Conservation (phyloP, 2,113 vertebrate species). For the Hymenochirus boettgeri region DNA sequence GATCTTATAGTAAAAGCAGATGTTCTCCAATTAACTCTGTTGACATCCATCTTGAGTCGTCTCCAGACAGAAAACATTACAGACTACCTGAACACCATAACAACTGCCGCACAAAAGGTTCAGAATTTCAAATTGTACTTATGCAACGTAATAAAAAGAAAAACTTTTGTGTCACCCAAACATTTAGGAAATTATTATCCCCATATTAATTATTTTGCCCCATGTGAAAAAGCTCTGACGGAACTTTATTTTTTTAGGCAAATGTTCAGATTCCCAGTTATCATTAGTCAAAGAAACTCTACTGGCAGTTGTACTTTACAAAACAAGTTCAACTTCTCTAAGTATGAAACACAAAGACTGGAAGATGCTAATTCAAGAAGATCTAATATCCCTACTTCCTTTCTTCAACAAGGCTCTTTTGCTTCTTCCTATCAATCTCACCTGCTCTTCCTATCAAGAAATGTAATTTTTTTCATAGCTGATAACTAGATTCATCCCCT, state of each 20-base stretch:
- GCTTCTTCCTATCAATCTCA: slow-evolving; percentile 3
- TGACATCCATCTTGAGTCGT: neutral
- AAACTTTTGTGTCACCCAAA: neutral
- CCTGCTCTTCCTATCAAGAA: slow-evolving; percentile 11
- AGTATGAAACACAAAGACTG: neutral
- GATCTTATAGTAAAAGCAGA: neutral
- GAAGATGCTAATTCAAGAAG: neutral
- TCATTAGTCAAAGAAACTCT: neutral
- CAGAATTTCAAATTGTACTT: neutral
- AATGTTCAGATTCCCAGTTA: neutral
- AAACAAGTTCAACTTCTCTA: neutral
- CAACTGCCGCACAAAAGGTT: neutral
- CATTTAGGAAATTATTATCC: neutral
- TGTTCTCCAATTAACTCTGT: neutral
- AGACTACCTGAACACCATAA: neutral
- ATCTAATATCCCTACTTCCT: neutral
- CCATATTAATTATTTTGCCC: too few relatives aligned
- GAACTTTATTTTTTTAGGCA: neutral
- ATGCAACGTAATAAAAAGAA: neutral
- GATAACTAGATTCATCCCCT: too few relatives aligned
- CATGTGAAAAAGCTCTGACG: neutral
- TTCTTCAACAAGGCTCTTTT: neutral
- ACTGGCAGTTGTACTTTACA: neutral
- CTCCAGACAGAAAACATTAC: neutral
- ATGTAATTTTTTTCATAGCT: slow-evolving; percentile 22